Evolutionary conservation across 92 coral and sea anemone species (phyloP), one percentile per base, ranked within the genome.

Genomic region (Umimayanthus chanpuru): DNA sequence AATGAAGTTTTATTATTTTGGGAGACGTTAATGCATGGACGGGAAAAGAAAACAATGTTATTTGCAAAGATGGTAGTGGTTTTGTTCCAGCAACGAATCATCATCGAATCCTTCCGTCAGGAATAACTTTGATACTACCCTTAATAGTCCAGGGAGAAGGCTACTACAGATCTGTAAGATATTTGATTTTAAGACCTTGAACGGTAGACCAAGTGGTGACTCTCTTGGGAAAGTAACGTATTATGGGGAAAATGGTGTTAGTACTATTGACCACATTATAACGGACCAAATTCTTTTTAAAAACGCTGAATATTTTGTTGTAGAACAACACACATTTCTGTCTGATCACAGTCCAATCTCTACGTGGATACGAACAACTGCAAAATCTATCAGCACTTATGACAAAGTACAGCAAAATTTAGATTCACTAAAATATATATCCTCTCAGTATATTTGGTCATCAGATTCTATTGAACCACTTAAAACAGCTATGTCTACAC

Each of bases 401-500:
- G 79, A 85, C 41, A 25, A 74, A 3, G 41, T 80, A 0, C 10
- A 30, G 50, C 75, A 70, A 70, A 68, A 47, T 85, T 75, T 85
- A 43, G 49, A 47, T 41, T 41, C 81, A 9, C 88, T 85, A 73
- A 67, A 85, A 74, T 85, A 79, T 2, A 85, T 85, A 38, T 73
- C 88, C 50, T 88, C 86, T 4, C 91, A 88, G 81, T 88, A 9
- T 71, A 72, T 80, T 67, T 88, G 91, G 91, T 40, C 91, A 40
- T 20, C 36, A 58, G 85, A 80, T 43, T 88, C 91, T 28, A 67
- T 73, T 39, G 80, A 70, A n/a, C 58, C 73, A 53, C 55, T 79
- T 65, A 28, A 15, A 78, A 58, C 76, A 5, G 85, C 83, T 47
- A 64, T 87, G 85, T 15, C 5, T 20, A 75, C 90, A 10, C 28